Evolutionary conservation across 2,888 invertebrate genomes (phyloP), one percentile per base, ranked within the genome.

Genomic region (Drosophila atripex): DNA sequence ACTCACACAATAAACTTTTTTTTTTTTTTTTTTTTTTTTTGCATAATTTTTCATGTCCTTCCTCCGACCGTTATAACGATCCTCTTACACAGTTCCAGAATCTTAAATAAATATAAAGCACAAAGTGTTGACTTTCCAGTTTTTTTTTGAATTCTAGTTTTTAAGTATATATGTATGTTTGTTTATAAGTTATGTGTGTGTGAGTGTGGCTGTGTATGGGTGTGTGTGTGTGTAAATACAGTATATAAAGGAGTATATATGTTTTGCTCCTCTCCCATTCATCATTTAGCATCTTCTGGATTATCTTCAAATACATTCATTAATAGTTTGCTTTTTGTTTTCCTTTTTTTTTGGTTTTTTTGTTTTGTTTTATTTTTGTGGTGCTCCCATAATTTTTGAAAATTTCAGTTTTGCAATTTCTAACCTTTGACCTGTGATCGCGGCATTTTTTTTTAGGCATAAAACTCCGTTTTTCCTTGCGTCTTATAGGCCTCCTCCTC

Each of bases 401-500:
- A 35, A 35, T 61, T 51, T 21, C 9, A 25, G 45, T 41, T 50
- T 59, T 69, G n/a, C 16, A 45, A 14, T 18, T 43, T 16, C 21
- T 7, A 65, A 63, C 51, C 49, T 35, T 7, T 18, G 49, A 32
- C 18, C 49, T 30, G 14, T 1, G 21, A 38, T 49, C 53, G 35
- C 14, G 35, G 35, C 7, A 35, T 28, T 28, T 7, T 21, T 21
- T 21, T 7, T 73, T 94, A 97, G 92, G 96, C 97, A 93, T 96
- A 97, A 93, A 97, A 97, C 92, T 97, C 97, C 84, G 95, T 94
- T 93, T 97, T 97, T 90, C 95, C 95, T 88, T 96, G 95, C 93
- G 97, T 94, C 89, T 97, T 96, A 92, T 96, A 97, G 90, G 97
- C 97, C 78, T 96, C 94, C 91, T 97, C 97, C 92, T 97, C 97